Base-by-base conservation (phyloP, 2,888 invertebrate genomes). In the Herminia tarsipennalis region DNA sequence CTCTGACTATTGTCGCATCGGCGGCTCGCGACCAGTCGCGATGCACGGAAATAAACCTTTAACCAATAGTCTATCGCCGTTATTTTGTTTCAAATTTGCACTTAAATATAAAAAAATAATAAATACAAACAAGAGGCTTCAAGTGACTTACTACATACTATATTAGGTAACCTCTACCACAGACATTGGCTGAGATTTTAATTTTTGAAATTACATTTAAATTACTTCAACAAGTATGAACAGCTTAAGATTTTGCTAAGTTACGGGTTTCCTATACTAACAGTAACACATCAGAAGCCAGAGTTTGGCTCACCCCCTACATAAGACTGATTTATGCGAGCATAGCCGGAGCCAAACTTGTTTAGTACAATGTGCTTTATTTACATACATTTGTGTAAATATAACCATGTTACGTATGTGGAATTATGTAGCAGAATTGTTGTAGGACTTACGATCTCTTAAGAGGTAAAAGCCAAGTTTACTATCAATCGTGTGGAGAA, bases 371-470 rank as follows among this genome's bases (percentile, higher is more conserved):
- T 82, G 75, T 76, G 78, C 68, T 66, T 66, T 73, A 83, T 84
- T 81, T 81, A 83, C 81, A 85, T 84, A 83, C 70, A 82, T 83
- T 80, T 66, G 71, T 66, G 68, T 68, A 59, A 61, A 73, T 77
- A 74, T 81, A 74, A 73, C 70, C 74, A 70, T 69, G 67, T 76
- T 71, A 73, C 67, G 66, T 44, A 54, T 38, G 46, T 49, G 28
- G 48, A 60, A 57, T 61, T 56, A 63, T 65, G 47, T 52, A 20
- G 34, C 41, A 43, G 42, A 50, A 30, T 13, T 42, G 30, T 46
- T 56, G n/a, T n/a, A 42, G 21, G 29, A 38, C 32, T 28, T n/a
- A 12, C 25, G 28, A 54, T 28, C 27, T 24, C 30, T 25, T 21
- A 24, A 30, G 40, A 34, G 28, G 29, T 43, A 21, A n/a, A n/a